phyloP scores from a whole-genome alignment of 2,797 vertebrate genomes.

The Gephyroberyx darwinii region DNA sequence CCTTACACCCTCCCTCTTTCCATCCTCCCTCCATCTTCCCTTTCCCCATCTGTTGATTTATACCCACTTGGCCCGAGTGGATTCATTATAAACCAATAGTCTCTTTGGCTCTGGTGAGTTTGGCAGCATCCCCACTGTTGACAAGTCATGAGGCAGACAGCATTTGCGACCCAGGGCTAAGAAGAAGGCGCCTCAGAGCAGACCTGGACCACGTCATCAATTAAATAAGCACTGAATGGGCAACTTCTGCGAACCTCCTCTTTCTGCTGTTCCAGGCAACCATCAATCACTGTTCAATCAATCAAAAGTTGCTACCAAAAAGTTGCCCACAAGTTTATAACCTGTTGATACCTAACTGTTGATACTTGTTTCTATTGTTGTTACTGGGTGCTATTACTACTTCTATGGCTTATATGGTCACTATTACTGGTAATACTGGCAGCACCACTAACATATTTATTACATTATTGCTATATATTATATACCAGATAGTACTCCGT shows the following conservation, averaged over 20 bases:
- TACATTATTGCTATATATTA: too few species aligned
- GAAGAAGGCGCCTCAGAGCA: neutral
- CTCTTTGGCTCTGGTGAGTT: neutral
- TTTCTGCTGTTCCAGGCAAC: neutral
- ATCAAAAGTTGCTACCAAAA: too few species aligned
- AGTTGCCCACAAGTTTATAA: neutral
- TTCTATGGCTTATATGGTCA: too few species aligned
- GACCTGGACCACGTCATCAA: neutral
- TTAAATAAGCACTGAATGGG: neutral
- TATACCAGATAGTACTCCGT: too few species aligned
- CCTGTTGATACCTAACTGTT: neutral
- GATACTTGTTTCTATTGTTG: too few species aligned
- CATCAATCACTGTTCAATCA: neutral
- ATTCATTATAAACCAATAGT: constrained; percentile 8
- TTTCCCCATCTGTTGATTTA: neutral
- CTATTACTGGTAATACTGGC: too few species aligned
- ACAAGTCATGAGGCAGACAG: neutral
- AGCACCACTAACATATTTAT: too few species aligned
- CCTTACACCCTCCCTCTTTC: neutral
- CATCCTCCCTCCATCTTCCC: neutral
- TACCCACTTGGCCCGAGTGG: neutral
- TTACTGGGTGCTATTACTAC: too few species aligned
- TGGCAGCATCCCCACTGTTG: neutral
- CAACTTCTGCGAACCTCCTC: neutral
- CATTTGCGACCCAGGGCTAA: too few species aligned